Evolutionary conservation across 2,113 vertebrate genomes (phyloP).

Genomic region (Seriola dumerili): DNA sequence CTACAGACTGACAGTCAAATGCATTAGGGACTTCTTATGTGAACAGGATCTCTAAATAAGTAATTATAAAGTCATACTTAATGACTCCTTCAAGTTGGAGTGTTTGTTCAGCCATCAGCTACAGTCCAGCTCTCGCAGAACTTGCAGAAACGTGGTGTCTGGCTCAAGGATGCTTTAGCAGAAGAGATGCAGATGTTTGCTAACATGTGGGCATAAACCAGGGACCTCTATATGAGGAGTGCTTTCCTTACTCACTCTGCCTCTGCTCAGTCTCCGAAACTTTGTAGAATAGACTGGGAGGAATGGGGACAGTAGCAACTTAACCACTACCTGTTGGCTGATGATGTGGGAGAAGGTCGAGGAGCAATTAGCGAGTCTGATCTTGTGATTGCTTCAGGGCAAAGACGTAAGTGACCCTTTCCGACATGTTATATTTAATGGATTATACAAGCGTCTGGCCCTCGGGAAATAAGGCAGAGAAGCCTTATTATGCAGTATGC

Average conservation of each 20-base stretch:
- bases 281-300: conserved; percentile 7
- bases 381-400: conserved; percentile 40
- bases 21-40: not conserved
- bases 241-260: not conserved
- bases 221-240: conserved; percentile 14
- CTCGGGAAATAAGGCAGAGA: conserved; percentile 17
- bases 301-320: conserved; percentile 24
- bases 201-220: not conserved
- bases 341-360: conserved; percentile 19
- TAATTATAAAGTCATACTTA: conserved; percentile 16
- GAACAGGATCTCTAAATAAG: not conserved
- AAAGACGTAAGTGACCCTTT: conserved; percentile 43
- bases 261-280: conserved; percentile 7
- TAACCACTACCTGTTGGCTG: conserved; percentile 37
- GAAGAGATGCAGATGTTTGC: conserved; percentile 31
- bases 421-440: conserved; percentile 49
- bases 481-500: conserved; percentile 33
- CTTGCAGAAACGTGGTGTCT: not conserved
- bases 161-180: conserved; percentile 26
- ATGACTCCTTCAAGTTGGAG: conserved; percentile 21
- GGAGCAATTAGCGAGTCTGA: conserved; percentile 56
- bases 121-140: not conserved
- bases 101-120: conserved; percentile 18
- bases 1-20: conserved; percentile 16
- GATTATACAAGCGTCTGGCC: conserved; percentile 40